Conservation (phyloP, 1,140 invertebrate genomes). For the Paralvinella palmiformis region DNA sequence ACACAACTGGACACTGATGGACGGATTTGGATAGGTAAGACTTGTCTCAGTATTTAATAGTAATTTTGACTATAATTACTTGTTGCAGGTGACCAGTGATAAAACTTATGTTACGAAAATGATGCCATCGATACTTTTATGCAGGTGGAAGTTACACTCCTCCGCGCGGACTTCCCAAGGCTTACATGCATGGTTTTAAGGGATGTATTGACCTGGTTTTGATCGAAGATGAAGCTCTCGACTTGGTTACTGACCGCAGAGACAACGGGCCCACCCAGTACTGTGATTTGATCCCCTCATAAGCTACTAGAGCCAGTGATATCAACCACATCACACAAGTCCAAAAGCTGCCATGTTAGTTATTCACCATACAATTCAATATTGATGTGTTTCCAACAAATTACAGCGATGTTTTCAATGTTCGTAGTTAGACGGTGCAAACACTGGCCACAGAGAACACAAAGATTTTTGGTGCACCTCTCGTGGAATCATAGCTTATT, state of each 20-base stretch:
- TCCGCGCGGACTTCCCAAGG: conserved; percentile 54
- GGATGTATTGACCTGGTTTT: conserved; percentile 56
- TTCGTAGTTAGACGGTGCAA: too few species aligned
- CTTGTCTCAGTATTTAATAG: conserved; percentile 13
- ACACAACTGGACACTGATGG: conserved; percentile 68
- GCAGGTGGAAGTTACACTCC: conserved; percentile 49
- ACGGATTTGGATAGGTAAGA: conserved; percentile 67
- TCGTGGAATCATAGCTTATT: too few species aligned
- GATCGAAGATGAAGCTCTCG: conserved; percentile 32
- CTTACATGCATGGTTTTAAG: conserved; percentile 58
- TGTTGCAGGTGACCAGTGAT: conserved; percentile 3
- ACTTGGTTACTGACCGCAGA: conserved; percentile 32
- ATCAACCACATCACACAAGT: too few species aligned
- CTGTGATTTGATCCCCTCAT: too few species aligned
- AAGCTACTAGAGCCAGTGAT: too few species aligned
- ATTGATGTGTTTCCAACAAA: too few species aligned
- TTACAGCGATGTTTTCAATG: too few species aligned
- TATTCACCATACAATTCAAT: too few species aligned
- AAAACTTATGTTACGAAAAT: not conserved
- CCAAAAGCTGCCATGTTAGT: too few species aligned
- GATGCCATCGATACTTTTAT: conserved; percentile 9
- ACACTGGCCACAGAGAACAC: too few species aligned
- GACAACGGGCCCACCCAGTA: not conserved
- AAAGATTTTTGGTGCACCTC: too few species aligned
- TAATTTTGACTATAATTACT: conserved; percentile 20